Conservation (phyloP, 2,113 vertebrate genomes). For the Cricetomys ansorgei region DNA sequence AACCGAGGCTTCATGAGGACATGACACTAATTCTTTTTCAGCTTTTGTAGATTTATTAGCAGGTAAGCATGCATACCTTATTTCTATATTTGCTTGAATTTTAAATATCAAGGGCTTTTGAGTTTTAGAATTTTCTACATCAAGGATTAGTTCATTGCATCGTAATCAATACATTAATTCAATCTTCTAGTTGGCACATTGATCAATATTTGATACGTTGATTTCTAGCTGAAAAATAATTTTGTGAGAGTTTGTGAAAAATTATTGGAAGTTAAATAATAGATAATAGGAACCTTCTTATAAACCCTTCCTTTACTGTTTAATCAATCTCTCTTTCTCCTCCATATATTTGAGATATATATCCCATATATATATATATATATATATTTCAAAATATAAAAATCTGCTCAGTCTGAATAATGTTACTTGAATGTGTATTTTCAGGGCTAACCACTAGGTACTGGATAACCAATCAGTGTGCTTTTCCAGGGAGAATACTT, state of each 20-base stretch:
- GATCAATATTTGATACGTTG: not conserved
- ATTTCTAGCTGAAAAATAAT: constrained; percentile 30
- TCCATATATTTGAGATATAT: not conserved
- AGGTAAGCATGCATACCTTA: not conserved
- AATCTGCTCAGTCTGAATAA: not conserved
- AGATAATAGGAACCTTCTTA: not conserved
- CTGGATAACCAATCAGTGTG: not conserved
- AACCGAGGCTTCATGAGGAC: not conserved
- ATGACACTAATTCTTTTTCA: not conserved
- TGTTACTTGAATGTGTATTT: not conserved
- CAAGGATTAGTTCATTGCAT: not conserved
- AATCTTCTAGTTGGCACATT: not conserved
- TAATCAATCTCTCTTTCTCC: not conserved
- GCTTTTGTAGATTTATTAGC: not conserved
- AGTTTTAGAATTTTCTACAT: not conserved
- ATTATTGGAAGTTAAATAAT: constrained; percentile 10
- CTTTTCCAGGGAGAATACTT: not conserved
- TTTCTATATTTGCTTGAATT: not conserved
- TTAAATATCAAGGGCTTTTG: constrained; percentile 3
- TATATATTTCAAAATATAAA: not conserved
- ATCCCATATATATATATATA: not conserved
- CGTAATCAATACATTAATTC: constrained; percentile 26
- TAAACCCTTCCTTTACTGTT: not conserved
- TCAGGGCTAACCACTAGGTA: not conserved
- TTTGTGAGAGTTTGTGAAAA: not conserved